Evolutionary conservation across 1,140 invertebrate genomes (phyloP), one percentile per base, ranked within the genome.

Genomic region (Trichogramma pretiosum): DNA sequence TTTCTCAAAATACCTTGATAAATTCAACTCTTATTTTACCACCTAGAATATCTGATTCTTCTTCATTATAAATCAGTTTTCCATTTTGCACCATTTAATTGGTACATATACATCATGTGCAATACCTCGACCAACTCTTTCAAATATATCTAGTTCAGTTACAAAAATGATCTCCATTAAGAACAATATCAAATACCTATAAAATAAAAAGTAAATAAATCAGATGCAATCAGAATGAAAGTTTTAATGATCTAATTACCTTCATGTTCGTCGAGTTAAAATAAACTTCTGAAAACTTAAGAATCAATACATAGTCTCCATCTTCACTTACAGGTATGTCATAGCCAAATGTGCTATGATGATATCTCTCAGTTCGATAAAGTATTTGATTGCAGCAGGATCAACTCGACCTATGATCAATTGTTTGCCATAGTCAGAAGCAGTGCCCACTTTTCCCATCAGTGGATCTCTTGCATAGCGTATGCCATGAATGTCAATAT

Each of bases 261-360:
- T 94, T 94, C 80, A 86, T 87, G 65, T 90, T 87, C 4, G 87
- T 84, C 5, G 85, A 81, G 66, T 86, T 87, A 61, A 93, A 94
- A 66, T 94, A 94, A 17, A 94, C 91, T 72, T 94, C 91, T 64
- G 84, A 89, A 65, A 94, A 93, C 63, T 93, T 94, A 33, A 94
- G 74, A 35, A 92, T 83, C 61, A 94, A 74, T 8, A 93, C 87
- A 72, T 92, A 94, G 43, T 91, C 81, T 5, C 90, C 89, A 69
- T 93, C 89, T 18, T 80, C 74, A 39, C 77, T 77, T 5, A 90
- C 78, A 3, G 88, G 88, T 56, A 94, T 83, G 53, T 93, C 89
- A 61, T 94, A 94, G 5, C 89, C 89, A 71, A 94, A 94, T 0
- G 87, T 92, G 50, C 79, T 84, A 49, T 89, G 87, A 62, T 92